These are phyloP conservation scores for Subacronicta megacephala DNA, from an alignment of 2,888 invertebrate genomes.

Conservation along the genomic window DNA sequence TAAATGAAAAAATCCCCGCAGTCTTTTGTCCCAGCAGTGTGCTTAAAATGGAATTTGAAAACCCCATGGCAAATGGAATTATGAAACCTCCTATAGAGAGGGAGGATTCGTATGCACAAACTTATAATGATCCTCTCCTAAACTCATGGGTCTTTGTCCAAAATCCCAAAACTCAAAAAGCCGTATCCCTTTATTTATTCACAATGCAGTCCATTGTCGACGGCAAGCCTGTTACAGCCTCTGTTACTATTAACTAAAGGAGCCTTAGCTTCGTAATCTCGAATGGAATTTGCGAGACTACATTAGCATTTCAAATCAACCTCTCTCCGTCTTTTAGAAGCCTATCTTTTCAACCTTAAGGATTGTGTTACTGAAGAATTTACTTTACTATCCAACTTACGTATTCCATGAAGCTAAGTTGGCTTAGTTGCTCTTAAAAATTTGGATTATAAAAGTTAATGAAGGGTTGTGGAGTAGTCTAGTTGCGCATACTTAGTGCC, in stretches of 20 bases:
- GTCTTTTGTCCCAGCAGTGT: not conserved
- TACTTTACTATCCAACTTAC: constrained; percentile 50
- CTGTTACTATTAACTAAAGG: constrained; percentile 65
- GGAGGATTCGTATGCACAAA: constrained; percentile 16
- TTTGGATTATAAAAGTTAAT: constrained; percentile 38
- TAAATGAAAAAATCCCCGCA: too few species aligned
- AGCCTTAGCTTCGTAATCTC: constrained; percentile 67
- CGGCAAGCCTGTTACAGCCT: constrained; percentile 53
- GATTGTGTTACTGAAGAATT: constrained; percentile 55
- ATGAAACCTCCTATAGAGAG: not conserved
- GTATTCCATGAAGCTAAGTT: constrained; percentile 33
- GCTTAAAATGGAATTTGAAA: not conserved
- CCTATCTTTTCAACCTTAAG: constrained; percentile 61
- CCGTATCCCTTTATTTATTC: constrained; percentile 59
- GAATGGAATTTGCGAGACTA: constrained; percentile 65
- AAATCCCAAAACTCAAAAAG: constrained; percentile 43
- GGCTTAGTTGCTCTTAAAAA: constrained; percentile 28
- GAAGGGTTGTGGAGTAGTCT: constrained; percentile 19
- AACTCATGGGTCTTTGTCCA: constrained; percentile 29
- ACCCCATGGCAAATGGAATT: not conserved
- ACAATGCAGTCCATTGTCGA: constrained; percentile 59
- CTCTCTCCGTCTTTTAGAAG: constrained; percentile 56
- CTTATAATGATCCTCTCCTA: constrained; percentile 31
- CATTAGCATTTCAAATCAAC: constrained; percentile 75
- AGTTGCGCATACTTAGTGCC: constrained; percentile 27